phyloP scores from a whole-genome alignment of 37 sponge, comb jelly and placozoan genomes.

The Eunapius fragilis region DNA sequence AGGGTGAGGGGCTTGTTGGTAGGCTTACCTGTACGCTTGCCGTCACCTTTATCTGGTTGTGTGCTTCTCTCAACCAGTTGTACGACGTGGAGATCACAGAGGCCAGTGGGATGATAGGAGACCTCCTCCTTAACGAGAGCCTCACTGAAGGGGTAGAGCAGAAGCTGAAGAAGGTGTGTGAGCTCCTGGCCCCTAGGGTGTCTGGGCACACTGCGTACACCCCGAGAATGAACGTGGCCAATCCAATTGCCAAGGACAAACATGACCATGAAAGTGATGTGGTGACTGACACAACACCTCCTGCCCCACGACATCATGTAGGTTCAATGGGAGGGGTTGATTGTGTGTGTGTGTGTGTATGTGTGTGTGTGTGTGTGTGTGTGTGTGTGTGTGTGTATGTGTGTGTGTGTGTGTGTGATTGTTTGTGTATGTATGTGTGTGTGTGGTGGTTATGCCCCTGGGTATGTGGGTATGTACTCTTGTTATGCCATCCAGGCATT shows the following conservation, averaged over 20 bases:
- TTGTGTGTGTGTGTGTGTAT: not conserved
- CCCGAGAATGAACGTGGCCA: slow-evolving; percentile 15
- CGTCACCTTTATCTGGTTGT: not conserved
- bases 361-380: slow-evolving; percentile 1
- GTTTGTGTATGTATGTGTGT: too few relatives aligned
- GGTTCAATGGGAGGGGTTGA: not conserved
- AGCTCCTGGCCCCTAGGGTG: slow-evolving; percentile 54
- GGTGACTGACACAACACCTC: not conserved
- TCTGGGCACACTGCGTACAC: not conserved
- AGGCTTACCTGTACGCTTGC: too few relatives aligned
- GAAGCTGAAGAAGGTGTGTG: slow-evolving; percentile 32
- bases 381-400: slow-evolving; percentile 9
- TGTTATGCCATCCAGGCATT: too few relatives aligned
- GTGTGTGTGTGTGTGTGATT: too few relatives aligned
- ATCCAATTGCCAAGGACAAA: slow-evolving; percentile 14
- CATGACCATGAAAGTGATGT: slow-evolving; percentile 42
- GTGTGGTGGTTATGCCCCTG: too few relatives aligned
- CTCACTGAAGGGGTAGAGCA: slow-evolving; percentile 17
- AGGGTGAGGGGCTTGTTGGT: too few relatives aligned
- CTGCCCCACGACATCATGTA: not conserved
- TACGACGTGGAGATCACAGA: slow-evolving; percentile 42
- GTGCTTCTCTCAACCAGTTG: not conserved
- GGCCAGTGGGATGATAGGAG: slow-evolving; percentile 62
- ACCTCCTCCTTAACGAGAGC: slow-evolving; percentile 43
- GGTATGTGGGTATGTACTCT: too few relatives aligned